Evolutionary conservation across 2,113 vertebrate genomes (phyloP), one percentile per base, ranked within the genome.

Genomic region (Hemiscyllium ocellatum): DNA sequence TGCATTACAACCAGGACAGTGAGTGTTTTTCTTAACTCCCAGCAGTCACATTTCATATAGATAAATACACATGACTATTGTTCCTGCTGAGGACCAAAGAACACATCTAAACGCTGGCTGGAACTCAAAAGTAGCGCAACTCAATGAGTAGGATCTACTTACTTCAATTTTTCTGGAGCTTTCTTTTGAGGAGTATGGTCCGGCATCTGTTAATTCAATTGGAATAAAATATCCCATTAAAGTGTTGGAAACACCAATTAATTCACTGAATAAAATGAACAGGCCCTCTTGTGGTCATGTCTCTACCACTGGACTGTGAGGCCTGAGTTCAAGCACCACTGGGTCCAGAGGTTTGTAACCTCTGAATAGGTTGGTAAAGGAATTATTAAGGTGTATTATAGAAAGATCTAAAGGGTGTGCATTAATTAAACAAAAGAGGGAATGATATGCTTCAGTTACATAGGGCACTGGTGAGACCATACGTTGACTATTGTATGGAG

Each of bases 101-200:
- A 15, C 50, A 33, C 22, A 4, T 20, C 52, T 65, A 66, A 37
- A 37, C 19, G 29, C 61, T 37, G 61, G n/a, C 2, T n/a, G 4
- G 33, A 37, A n/a, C 33, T 66, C 56, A 65, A 61, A 61, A 42
- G 19, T 68, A 90, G 12, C 33, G 68, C 19, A 1, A 8, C 20
- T 3, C 78, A 83, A 17, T 80, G 76, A 80, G 13, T 83, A 47
- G 37, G 37, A 42, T 19, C 17, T 37, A 96, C 97, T 96, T 97
- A 99, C 99, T 98, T 98, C 96, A 99, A 97, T 94, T 98, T 97
- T 96, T 99, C 99, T 13, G 98, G 98, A 8, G 97, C 98, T 96
- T 98, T 99, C 4, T 98, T 98, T 96, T 96, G 96, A 95, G 97
- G 95, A 6, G 98, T 98, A 97, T 97, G 96, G 80, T 97, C 97